phyloP scores from a whole-genome alignment of 2,113 vertebrate genomes.

The Barnardius zonarius region DNA sequence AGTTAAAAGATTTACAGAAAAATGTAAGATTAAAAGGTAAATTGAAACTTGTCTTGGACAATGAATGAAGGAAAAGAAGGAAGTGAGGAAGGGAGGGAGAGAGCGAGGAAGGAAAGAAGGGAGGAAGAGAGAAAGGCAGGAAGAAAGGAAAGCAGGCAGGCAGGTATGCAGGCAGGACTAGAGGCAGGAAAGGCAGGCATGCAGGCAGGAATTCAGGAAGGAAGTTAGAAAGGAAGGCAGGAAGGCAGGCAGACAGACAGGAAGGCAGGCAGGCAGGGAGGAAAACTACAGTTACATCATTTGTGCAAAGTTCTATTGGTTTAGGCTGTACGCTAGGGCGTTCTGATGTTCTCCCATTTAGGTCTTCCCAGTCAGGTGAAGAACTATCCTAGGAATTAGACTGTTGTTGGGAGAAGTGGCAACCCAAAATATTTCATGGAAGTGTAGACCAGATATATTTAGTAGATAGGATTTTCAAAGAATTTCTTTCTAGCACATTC shows the following conservation, averaged over 20 bases:
- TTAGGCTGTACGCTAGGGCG: background rate
- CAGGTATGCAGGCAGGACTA: background rate
- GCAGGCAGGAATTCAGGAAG: background rate
- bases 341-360: background rate
- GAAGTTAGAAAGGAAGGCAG: background rate
- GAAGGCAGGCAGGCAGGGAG: fast-evolving
- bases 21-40: background rate
- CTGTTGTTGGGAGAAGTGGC: background rate
- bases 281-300: background rate
- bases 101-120: background rate
- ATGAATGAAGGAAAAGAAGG: background rate
- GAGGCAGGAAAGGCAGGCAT: background rate
- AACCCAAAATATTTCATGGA: background rate
- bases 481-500: background rate
- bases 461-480: background rate
- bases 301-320: background rate
- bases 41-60: background rate
- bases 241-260: too few species aligned
- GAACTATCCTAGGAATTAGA: background rate
- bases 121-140: background rate
- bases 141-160: too few species aligned
- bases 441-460: background rate
- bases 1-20: background rate
- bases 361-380: background rate
- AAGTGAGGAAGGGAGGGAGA: background rate